These are phyloP conservation scores for Chelidonichthys spinosus DNA, from an alignment of 2,797 vertebrate genomes.

Conservation along the genomic window DNA sequence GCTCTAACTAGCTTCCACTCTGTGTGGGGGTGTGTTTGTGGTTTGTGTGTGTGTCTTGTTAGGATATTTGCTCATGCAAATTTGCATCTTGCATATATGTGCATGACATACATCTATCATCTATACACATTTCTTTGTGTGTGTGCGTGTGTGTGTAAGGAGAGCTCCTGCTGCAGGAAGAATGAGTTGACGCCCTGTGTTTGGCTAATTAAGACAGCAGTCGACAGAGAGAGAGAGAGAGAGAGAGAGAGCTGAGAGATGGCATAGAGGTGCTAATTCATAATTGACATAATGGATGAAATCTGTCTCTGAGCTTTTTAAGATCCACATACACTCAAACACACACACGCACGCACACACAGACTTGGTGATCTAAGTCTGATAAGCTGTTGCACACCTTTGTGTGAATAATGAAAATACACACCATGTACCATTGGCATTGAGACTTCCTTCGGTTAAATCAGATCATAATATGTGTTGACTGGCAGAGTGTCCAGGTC, in stretches of 20 bases:
- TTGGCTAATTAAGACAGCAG: slow-evolving; percentile 92
- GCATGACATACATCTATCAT: slow-evolving; percentile 13
- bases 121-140: slow-evolving; percentile 34
- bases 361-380: slow-evolving; percentile 85
- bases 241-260: slow-evolving; percentile 79
- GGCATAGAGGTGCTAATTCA: slow-evolving; percentile 87
- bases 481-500: slow-evolving; percentile 35
- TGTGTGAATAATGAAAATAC: slow-evolving; percentile 89
- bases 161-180: slow-evolving; percentile 74
- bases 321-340: slow-evolving; percentile 60
- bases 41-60: slow-evolving; percentile 31
- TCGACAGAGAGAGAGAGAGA: slow-evolving; percentile 71
- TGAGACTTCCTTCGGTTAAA: slow-evolving; percentile 84
- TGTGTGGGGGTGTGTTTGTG: slow-evolving; percentile 18
- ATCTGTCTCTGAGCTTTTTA: slow-evolving; percentile 91
- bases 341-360: slow-evolving; percentile 15
- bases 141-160: slow-evolving; percentile 11
- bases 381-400: slow-evolving; percentile 89
- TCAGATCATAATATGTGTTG: slow-evolving; percentile 61
- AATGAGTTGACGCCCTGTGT: slow-evolving; percentile 80
- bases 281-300: slow-evolving; percentile 95
- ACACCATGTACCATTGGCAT: slow-evolving; percentile 85
- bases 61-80: slow-evolving; percentile 21
- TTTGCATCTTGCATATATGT: slow-evolving; percentile 45
- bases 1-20: slow-evolving; percentile 39